phyloP scores from a whole-genome alignment of 2,797 vertebrate species.

The Syngnathus rostellatus region DNA sequence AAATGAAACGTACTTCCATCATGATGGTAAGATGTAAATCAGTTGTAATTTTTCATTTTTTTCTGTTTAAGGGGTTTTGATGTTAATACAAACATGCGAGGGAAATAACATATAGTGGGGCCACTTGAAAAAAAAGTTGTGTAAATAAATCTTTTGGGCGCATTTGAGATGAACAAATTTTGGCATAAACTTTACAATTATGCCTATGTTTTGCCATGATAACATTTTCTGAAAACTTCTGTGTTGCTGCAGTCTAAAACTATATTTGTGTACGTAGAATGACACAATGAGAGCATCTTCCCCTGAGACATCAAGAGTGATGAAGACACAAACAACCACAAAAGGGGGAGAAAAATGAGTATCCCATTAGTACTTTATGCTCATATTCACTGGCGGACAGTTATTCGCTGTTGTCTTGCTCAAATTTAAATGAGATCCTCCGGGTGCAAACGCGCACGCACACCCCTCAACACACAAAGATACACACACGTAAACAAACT shows the following conservation, averaged over 20 bases:
- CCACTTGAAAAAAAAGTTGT: neutral
- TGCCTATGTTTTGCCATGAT: neutral
- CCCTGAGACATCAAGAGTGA: conserved; percentile 8
- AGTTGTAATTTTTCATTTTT: too few relatives aligned
- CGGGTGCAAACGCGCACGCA: conserved; percentile 10
- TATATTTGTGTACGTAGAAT: conserved; percentile 15
- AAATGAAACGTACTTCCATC: too few relatives aligned
- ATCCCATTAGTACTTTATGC: conserved; percentile 12
- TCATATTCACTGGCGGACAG: conserved; percentile 20
- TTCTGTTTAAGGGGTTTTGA: neutral
- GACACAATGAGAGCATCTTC: conserved; percentile 39
- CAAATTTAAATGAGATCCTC: conserved; percentile 26
- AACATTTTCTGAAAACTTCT: neutral
- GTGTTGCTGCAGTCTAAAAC: conserved; percentile 22
- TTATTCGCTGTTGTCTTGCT: conserved; percentile 2
- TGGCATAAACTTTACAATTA: neutral
- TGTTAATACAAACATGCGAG: neutral
- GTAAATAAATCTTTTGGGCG: neutral
- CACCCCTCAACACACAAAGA: neutral
- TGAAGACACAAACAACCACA: conserved; percentile 5
- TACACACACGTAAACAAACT: neutral
- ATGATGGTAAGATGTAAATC: too few relatives aligned
- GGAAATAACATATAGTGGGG: neutral
- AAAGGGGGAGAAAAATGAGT: conserved; percentile 1
- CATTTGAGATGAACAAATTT: neutral